These are phyloP conservation scores for Heterodera schachtii DNA, from an alignment of 1,140 invertebrate species.

Conservation along the genomic window DNA sequence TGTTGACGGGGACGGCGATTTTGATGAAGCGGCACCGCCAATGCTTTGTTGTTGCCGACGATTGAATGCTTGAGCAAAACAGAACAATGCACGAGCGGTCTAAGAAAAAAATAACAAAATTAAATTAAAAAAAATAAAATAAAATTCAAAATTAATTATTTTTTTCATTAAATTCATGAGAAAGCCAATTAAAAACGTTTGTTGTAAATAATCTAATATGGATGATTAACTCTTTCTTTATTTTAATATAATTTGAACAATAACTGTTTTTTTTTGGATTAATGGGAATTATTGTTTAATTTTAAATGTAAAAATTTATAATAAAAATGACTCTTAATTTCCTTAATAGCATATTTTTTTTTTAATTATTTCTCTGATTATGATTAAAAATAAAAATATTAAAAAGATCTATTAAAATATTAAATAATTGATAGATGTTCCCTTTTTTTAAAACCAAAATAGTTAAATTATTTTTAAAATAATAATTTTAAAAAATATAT, in stretches of 20 bases:
- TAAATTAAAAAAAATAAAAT: constrained; percentile 45
- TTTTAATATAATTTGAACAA: no score
- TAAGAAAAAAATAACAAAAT: constrained; percentile 60
- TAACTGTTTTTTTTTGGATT: no score
- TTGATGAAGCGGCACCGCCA: constrained; percentile 67
- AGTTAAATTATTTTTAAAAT: neutral
- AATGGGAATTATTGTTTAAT: no score
- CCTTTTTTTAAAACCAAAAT: no score
- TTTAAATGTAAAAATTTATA: no score
- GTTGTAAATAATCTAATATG: no score
- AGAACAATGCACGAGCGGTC: constrained; percentile 76
- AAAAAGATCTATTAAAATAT: neutral
- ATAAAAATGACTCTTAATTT: no score
- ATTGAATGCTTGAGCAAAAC: constrained; percentile 85
- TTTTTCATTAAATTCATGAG: neutral
- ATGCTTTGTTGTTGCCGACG: constrained; percentile 73
- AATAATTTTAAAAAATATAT: constrained; percentile 66
- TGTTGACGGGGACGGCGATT: constrained; percentile 66
- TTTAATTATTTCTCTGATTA: no score
- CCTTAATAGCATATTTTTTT: no score
- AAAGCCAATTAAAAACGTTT: no score
- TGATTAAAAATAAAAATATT: no score
- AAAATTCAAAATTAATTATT: constrained; percentile 7
- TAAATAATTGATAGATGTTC: constrained; percentile 16
- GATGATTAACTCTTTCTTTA: no score